These are phyloP conservation scores for Parnassius glacialis DNA, from an alignment of 2,888 invertebrate species.

Conservation along the genomic window DNA sequence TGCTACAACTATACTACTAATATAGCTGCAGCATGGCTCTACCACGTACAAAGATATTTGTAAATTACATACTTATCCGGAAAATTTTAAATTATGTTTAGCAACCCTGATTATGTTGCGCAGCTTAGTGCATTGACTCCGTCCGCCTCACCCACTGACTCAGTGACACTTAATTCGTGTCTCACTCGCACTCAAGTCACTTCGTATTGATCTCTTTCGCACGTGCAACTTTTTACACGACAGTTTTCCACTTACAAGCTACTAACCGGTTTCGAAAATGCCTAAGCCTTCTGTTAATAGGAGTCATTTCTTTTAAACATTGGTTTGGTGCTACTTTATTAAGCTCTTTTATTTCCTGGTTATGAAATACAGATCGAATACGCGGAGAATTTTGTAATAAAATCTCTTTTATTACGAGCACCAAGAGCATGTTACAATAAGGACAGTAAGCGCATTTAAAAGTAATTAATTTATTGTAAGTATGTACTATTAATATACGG, in stretches of 20 bases:
- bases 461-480: too few relatives aligned
- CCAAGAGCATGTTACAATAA: too few relatives aligned
- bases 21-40: too few relatives aligned
- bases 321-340: neutral
- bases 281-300: constrained; percentile 30
- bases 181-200: constrained; percentile 38
- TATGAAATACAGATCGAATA: too few relatives aligned
- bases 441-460: too few relatives aligned
- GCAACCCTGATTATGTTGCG: constrained; percentile 25
- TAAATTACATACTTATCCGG: too few relatives aligned
- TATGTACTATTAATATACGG: too few relatives aligned
- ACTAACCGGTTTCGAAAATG: constrained; percentile 56
- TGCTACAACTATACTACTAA: too few relatives aligned
- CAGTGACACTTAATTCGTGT: constrained; percentile 46
- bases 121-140: constrained; percentile 57
- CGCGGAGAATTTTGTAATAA: too few relatives aligned
- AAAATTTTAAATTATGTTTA: constrained; percentile 1
- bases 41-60: too few relatives aligned
- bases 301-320: constrained; percentile 22
- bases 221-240: constrained; percentile 53
- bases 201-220: constrained; percentile 42
- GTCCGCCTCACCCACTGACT: constrained; percentile 69
- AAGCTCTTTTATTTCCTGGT: constrained; percentile 1
- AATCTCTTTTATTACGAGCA: too few relatives aligned
- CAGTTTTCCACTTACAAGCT: constrained; percentile 66